Base-by-base conservation (phyloP, 1,140 invertebrate genomes). In the Kradibia gibbosae region DNA sequence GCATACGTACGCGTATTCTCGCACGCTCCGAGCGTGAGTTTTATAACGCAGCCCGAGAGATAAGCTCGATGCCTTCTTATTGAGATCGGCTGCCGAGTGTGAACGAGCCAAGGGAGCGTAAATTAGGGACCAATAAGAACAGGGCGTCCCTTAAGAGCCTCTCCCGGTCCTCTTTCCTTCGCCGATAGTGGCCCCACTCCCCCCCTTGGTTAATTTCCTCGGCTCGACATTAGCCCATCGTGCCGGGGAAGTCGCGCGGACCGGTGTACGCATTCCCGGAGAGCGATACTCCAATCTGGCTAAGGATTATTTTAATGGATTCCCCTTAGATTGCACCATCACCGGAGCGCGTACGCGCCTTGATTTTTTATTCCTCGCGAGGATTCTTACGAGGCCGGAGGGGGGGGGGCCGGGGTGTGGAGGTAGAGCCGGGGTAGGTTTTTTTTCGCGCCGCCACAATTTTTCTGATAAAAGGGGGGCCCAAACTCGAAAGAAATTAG, bases 51-150 rank as follows among this genome's bases (percentile, higher is more conserved):
- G 17, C 75, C 57, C 75, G 25, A 31, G 42, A 78, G 76, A 78
- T 78, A 78, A 78, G 39, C 31, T 78, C 36, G 34, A 34, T 28
- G 13, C 34, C 15, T 71, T 78, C 65, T 78, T 78, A 50, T 57
- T 55, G 34, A 20, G 48, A 70, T 2, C 25, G 53, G 65, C 5
- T 67, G 34, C 3, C 3, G 20, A 78, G 45, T 28, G 42, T 34
- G 72, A 74, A 34, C 50, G 15, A 20, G 36, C 36, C 25, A 57
- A 60, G 74, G n/a, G 48, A 74, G 53, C 48, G 80, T 77, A 71
- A 82, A 82, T 82, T 82, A 77, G 50, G 67, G 45, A 34, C 25
- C n/a, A 76, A 81, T 75, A 81, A 74, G 75, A 75, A 36, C 25
- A 67, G 48, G 36, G 72, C 60, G 71, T 77, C 60, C 74, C 34